phyloP scores from a whole-genome alignment of 2,888 invertebrate genomes.

The Nineta flava region DNA sequence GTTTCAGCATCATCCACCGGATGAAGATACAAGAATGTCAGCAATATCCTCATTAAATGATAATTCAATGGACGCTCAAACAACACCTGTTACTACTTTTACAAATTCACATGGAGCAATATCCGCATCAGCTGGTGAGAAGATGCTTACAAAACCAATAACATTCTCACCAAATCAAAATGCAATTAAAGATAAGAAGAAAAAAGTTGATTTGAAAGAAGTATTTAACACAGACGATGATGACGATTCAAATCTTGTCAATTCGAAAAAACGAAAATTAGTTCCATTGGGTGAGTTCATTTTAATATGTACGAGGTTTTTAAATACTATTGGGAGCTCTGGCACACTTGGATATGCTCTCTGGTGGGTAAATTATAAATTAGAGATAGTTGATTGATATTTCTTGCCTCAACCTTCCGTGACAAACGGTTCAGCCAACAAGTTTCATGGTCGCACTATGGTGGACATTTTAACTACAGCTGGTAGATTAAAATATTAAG shows the following conservation, averaged over 20 bases:
- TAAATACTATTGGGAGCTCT: not conserved
- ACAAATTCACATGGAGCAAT: slow-evolving; percentile 6
- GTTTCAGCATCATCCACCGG: slow-evolving; percentile 17
- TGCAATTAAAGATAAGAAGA: slow-evolving; percentile 32
- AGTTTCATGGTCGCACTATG: no score
- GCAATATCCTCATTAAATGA: slow-evolving; percentile 28
- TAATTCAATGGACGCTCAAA: slow-evolving; percentile 15
- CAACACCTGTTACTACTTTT: slow-evolving; percentile 18
- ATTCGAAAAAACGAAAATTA: slow-evolving; percentile 57
- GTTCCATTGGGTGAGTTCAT: slow-evolving; percentile 47
- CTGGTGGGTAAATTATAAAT: no score
- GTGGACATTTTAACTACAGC: no score
- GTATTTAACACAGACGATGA: slow-evolving; percentile 79
- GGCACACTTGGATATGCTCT: no score
- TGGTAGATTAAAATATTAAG: no score
- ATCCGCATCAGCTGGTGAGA: slow-evolving; percentile 19
- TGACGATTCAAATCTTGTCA: slow-evolving; percentile 33
- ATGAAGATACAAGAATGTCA: slow-evolving; percentile 31
- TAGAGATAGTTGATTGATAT: no score
- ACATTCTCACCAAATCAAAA: slow-evolving; percentile 28
- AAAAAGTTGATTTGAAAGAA: slow-evolving; percentile 62
- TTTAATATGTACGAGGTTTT: not conserved
- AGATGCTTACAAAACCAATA: slow-evolving; percentile 26
- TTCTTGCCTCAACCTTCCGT: no score
- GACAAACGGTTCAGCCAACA: no score